Base-by-base conservation (phyloP, 1,140 invertebrate species). In the Oreohelix idahoensis region DNA sequence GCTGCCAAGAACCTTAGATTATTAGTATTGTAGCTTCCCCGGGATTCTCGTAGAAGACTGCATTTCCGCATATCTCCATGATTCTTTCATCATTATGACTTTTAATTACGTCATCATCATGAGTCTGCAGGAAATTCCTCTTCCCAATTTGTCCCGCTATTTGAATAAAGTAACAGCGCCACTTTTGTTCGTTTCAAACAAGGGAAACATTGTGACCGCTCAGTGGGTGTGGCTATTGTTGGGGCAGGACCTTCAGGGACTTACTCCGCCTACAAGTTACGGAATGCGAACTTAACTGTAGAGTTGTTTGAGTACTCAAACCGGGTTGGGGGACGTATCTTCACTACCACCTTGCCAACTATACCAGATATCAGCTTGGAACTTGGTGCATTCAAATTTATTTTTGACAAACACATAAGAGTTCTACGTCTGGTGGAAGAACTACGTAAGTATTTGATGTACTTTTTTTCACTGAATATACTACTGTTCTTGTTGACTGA, bases 221-320 rank as follows among this genome's bases (percentile, higher is more conserved):
- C n/a, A 26, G 70, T 84, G 39, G 86, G 85, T 45, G 76, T 87
- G 4, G 81, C 86, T 23, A 84, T 87, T 20, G 73, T 87, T 32
- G 86, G 86, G 13, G 86, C 78, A 2, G 86, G 86, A 17, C 76
- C 84, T 4, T 79, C 81, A 29, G 86, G 86, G 26, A 42, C 86
- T 29, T 87, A 81, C 39, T 38, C 83, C 4, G 82, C 39, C 26
- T 87, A 83, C 84, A 74, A 80, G 78, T 79, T 87, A 5, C 35
- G 83, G 45, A 74, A 87, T 20, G 42, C 17, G 5, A 79, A 83
- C 13, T 58, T 84, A 35, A 79, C 51, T 42, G 75, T 87, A 23
- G 77, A 74, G 26, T 51, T 87, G n/a, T 85, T 82, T 53, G 86
- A 87, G 51, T 83, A 83, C 38, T 84, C 84, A 5, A 77, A 85